phyloP scores from a whole-genome alignment of 2,797 vertebrate species.

The Xyrichtys novacula region DNA sequence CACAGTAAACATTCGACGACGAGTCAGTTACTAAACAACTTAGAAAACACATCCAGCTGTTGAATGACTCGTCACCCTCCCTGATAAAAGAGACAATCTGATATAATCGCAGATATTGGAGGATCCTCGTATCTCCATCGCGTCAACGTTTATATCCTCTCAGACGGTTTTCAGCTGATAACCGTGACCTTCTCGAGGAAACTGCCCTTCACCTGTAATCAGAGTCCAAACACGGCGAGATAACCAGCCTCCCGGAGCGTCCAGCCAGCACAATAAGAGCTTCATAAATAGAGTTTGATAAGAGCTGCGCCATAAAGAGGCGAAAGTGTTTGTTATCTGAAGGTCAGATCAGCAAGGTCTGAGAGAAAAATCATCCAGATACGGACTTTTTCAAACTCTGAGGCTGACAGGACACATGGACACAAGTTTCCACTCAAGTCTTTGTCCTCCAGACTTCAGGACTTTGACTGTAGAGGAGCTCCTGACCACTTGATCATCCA shows the following conservation, averaged over 20 bases:
- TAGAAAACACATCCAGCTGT: conserved; percentile 1
- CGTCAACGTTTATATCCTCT: conserved; percentile 14
- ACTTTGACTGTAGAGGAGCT: accelerated
- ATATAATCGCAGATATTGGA: not conserved
- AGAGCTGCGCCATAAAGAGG: conserved; percentile 50
- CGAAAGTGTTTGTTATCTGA: conserved; percentile 34
- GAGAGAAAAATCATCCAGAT: not conserved
- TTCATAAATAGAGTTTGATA: conserved; percentile 47
- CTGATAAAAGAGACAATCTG: not conserved
- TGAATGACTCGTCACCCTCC: not conserved
- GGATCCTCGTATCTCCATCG: conserved; percentile 19
- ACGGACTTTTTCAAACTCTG: conserved; percentile 1
- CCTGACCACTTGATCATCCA: too few species aligned
- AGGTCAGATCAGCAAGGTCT: conserved; percentile 24
- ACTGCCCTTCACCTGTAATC: conserved; percentile 36
- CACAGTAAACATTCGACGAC: not conserved
- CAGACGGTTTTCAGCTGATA: conserved; percentile 35
- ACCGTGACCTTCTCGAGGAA: not conserved
- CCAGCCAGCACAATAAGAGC: not conserved
- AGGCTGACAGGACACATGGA: not conserved
- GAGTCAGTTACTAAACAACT: not conserved
- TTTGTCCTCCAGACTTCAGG: not conserved
- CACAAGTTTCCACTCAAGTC: not conserved
- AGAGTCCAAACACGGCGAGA: conserved; percentile 50
- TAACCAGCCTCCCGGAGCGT: conserved; percentile 4